Conservation (phyloP, 2,888 invertebrate species). For the Teleogryllus oceanicus region DNA sequence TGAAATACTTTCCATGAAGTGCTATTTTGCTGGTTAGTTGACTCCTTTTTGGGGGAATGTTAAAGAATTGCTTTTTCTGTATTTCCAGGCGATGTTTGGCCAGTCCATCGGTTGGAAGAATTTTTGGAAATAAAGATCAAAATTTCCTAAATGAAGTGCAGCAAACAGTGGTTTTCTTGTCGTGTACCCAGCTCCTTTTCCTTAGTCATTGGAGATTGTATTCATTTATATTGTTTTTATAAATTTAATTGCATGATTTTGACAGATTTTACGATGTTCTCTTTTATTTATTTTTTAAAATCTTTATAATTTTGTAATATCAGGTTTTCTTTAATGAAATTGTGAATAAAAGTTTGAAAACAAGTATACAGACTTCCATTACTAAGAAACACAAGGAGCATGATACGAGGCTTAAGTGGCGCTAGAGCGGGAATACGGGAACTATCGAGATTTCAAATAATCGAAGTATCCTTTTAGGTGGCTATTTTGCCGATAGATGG, state of each 20-base stretch:
- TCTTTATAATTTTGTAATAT: slow-evolving; percentile 6
- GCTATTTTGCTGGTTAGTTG: slow-evolving; percentile 21
- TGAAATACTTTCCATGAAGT: slow-evolving; percentile 23
- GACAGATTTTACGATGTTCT: slow-evolving; percentile 18
- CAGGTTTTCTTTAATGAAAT: slow-evolving; percentile 2
- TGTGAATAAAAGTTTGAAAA: slow-evolving; percentile 9
- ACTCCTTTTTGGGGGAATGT: slow-evolving; percentile 22
- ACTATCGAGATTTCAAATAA: too few species aligned
- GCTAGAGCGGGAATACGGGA: too few species aligned
- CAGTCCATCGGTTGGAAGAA: slow-evolving; percentile 45
- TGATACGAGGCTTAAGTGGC: too few species aligned
- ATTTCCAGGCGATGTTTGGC: slow-evolving; percentile 48
- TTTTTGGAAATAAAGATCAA: slow-evolving; percentile 49
- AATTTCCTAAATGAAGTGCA: slow-evolving; percentile 47
- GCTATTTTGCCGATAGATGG: too few species aligned
- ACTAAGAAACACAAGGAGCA: neutral
- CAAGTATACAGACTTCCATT: neutral
- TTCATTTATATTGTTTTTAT: slow-evolving; percentile 18
- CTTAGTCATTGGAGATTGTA: slow-evolving; percentile 9
- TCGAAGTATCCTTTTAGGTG: too few species aligned
- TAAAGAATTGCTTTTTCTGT: slow-evolving; percentile 43
- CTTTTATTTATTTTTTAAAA: slow-evolving; percentile 18
- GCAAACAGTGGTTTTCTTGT: slow-evolving; percentile 41
- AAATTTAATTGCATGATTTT: slow-evolving; percentile 7
- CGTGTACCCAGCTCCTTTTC: slow-evolving; percentile 19